Evolutionary conservation across 2,113 vertebrate species (phyloP).

Genomic region (Cairina moschata): DNA sequence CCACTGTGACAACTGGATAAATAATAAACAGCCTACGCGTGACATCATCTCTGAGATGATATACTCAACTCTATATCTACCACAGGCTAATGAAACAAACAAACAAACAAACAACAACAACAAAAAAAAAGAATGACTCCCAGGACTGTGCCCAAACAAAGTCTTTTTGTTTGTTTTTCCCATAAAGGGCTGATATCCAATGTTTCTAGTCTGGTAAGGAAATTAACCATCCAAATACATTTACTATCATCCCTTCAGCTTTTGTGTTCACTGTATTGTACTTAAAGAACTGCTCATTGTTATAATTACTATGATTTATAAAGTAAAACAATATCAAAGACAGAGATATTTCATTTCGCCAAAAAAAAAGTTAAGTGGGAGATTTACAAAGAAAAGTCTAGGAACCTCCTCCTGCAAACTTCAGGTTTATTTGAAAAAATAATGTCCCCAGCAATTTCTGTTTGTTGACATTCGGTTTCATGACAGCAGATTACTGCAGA

Average conservation of each 20-base stretch:
- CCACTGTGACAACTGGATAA: not conserved
- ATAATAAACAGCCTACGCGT: not conserved
- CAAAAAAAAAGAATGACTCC: not conserved
- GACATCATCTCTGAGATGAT: not conserved
- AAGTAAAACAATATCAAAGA: not conserved
- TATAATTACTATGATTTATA: not conserved
- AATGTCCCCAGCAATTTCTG: not conserved
- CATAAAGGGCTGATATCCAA: not conserved
- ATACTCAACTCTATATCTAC: not conserved
- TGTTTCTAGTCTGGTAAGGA: not conserved
- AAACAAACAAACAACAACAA: not conserved
- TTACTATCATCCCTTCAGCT: not conserved
- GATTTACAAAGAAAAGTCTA: not conserved
- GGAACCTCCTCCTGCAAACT: not conserved
- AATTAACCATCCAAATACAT: not conserved
- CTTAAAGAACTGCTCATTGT: not conserved
- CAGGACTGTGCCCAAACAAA: not conserved
- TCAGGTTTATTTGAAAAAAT: not conserved
- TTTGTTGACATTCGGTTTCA: slow-evolving; percentile 14
- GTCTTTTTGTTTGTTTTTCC: not conserved
- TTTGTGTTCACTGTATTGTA: not conserved
- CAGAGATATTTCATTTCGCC: not conserved
- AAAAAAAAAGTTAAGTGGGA: not conserved
- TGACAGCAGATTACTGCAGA: not conserved
- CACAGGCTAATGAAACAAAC: not conserved